phyloP scores from a whole-genome alignment of 2,797 vertebrate species.

The Pelobates cultripes region DNA sequence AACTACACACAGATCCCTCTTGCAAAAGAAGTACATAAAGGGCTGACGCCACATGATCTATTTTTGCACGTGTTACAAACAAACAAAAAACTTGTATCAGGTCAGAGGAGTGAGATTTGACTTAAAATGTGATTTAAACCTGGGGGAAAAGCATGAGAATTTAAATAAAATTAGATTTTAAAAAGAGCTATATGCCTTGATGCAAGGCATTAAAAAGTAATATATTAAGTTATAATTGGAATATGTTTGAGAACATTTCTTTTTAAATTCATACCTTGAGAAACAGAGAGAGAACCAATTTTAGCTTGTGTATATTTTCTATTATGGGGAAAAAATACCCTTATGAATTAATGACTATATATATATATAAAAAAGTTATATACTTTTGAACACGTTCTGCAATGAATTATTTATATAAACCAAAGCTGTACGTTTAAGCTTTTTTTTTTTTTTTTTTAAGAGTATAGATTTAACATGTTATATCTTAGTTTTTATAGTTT shows the following conservation, averaged over 20 bases:
- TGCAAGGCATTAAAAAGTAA: slow-evolving; percentile 72
- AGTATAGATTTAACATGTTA: slow-evolving; percentile 86
- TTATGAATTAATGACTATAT: slow-evolving; percentile 87
- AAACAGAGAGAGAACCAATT: slow-evolving; percentile 75
- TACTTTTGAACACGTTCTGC: slow-evolving; percentile 91
- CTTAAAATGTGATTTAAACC: slow-evolving; percentile 58
- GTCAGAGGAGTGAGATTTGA: slow-evolving; percentile 75
- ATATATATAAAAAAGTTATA: slow-evolving; percentile 78
- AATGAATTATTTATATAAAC: slow-evolving; percentile 98
- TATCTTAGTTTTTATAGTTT: slow-evolving; percentile 72
- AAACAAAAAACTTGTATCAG: slow-evolving; percentile 69
- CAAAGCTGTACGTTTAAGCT: slow-evolving; percentile 92
- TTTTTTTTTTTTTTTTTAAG: slow-evolving; percentile 81
- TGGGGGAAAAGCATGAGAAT: slow-evolving; percentile 76
- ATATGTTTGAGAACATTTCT: slow-evolving; percentile 75
- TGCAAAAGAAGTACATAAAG: slow-evolving; percentile 77
- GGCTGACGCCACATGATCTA: slow-evolving; percentile 74
- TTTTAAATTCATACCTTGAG: slow-evolving; percentile 78
- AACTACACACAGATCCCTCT: slow-evolving; percentile 78
- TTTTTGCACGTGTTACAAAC: slow-evolving; percentile 76
- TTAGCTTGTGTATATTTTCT: slow-evolving; percentile 86
- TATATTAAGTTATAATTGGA: slow-evolving; percentile 87
- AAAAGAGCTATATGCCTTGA: slow-evolving; percentile 73
- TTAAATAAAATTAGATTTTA: slow-evolving; percentile 61
- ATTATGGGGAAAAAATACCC: slow-evolving; percentile 81